These are phyloP conservation scores for Chironomus riparius DNA, from an alignment of 2,888 invertebrate genomes.

Conservation along the genomic window DNA sequence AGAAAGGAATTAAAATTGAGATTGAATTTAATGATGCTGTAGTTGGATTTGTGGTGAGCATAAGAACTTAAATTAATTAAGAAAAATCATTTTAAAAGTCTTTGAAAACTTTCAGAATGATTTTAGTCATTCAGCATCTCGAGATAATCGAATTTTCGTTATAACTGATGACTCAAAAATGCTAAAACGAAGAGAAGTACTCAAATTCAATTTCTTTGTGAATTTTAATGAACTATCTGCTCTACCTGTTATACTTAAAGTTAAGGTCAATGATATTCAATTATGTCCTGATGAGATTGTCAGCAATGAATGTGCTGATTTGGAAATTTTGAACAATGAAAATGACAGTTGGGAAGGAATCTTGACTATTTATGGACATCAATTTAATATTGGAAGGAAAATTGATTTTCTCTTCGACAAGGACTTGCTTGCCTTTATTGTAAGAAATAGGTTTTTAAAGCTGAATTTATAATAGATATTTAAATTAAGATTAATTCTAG, in stretches of 20 bases:
- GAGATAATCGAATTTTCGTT: constrained; percentile 5
- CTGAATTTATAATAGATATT: background rate
- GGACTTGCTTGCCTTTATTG: background rate
- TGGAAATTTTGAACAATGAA: background rate
- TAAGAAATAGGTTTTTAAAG: background rate
- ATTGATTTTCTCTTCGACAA: background rate
- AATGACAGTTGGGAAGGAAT: background rate
- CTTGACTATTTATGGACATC: background rate
- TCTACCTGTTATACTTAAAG: background rate
- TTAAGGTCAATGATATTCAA: constrained; percentile 2
- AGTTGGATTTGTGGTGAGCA: constrained; percentile 4
- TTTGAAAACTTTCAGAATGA: background rate
- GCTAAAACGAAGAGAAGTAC: background rate
- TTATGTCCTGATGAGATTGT: background rate
- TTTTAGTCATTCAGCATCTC: background rate
- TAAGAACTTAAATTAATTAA: background rate
- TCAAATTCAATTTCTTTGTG: background rate
- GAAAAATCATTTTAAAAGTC: background rate
- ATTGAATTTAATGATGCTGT: constrained; percentile 1
- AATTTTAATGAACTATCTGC: background rate
- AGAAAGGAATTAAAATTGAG: background rate
- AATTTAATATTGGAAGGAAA: background rate
- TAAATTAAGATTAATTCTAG: background rate
- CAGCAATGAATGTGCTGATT: background rate
- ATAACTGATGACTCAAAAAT: background rate